Conservation (phyloP, 2,113 vertebrate genomes). For the Apaloderma vittatum region DNA sequence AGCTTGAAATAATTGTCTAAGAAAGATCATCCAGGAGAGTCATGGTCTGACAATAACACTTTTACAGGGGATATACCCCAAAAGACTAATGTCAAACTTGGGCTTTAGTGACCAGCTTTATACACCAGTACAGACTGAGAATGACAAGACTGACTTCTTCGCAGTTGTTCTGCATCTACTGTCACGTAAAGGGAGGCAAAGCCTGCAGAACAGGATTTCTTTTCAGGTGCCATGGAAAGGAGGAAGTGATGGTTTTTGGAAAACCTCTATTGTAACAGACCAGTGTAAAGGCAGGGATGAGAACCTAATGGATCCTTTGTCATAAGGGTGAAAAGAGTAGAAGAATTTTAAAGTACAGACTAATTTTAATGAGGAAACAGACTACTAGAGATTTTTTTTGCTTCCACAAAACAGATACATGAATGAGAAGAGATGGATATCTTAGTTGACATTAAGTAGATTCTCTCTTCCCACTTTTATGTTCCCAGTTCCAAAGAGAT, state of each 20-base stretch:
- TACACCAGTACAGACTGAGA: neutral
- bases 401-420: neutral
- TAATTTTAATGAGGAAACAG: neutral
- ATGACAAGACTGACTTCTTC: neutral
- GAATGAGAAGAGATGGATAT: neutral
- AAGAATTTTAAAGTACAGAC: neutral
- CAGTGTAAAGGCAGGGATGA: neutral
- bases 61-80: neutral
- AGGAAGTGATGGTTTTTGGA: neutral
- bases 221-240: neutral
- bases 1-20: neutral
- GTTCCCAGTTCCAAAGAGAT: neutral
- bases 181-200: neutral
- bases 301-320: neutral
- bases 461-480: neutral
- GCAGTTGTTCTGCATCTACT: neutral
- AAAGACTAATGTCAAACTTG: neutral
- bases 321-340: neutral
- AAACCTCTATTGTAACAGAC: accelerated
- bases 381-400: neutral
- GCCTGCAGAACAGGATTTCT: neutral
- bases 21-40: neutral
- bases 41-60: neutral
- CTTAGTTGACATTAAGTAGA: neutral
- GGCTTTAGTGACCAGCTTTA: neutral